These are phyloP conservation scores for Sula dactylatra DNA, from an alignment of 2,113 vertebrate species.

Conservation along the genomic window DNA sequence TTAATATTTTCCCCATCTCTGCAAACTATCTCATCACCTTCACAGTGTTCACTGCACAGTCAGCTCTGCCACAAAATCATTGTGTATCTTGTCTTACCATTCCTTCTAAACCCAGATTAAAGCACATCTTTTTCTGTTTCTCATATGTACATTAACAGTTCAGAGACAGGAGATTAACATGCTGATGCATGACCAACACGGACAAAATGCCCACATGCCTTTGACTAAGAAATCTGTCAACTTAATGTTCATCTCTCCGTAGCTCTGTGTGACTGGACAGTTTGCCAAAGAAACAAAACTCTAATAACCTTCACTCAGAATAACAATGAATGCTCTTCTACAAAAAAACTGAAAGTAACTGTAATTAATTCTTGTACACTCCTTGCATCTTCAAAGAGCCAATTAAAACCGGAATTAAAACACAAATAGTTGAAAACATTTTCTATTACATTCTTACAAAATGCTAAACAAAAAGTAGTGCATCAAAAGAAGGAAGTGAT, in stretches of 20 bases:
- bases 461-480: conserved; percentile 45
- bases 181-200: not conserved
- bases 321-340: not conserved
- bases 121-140: not conserved
- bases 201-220: not conserved
- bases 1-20: not conserved
- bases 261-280: not conserved
- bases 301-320: not conserved
- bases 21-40: not conserved
- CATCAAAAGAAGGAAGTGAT: conserved; percentile 67
- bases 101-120: not conserved
- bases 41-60: not conserved
- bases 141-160: not conserved
- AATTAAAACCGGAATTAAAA: conserved; percentile 34
- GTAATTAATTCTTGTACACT: not conserved
- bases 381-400: not conserved
- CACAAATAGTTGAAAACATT: conserved; percentile 50
- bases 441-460: conserved; percentile 34
- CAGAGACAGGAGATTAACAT: not conserved
- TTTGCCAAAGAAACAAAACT: conserved; percentile 19
- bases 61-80: not conserved
- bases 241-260: not conserved
- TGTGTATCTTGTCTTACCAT: not conserved
- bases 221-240: conserved; percentile 8
- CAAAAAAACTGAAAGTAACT: not conserved